Conservation (phyloP, 2,797 vertebrate genomes). For the Calcarius lapponicus region DNA sequence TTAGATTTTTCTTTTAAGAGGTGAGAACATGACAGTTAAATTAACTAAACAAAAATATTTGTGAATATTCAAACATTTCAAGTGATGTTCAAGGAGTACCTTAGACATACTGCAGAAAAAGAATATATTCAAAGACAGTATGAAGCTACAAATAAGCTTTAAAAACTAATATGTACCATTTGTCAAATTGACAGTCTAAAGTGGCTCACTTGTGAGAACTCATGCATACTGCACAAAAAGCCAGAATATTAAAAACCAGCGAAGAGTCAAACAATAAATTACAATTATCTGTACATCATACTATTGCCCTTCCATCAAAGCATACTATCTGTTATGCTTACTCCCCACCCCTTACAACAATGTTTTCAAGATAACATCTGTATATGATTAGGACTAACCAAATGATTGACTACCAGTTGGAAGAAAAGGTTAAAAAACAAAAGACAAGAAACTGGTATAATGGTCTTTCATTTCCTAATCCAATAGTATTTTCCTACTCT, state of each 20-base stretch:
- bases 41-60: conserved; percentile 53
- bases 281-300: neutral
- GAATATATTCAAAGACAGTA: neutral
- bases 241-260: conserved; percentile 20
- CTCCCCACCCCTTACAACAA: neutral
- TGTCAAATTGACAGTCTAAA: conserved; percentile 37
- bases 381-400: neutral
- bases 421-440: neutral
- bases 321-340: neutral
- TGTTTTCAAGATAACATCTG: neutral
- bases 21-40: conserved; percentile 15
- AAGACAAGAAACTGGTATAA: neutral
- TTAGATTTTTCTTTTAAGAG: neutral
- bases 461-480: neutral
- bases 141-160: conserved; percentile 17
- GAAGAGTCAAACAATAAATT: conserved; percentile 19
- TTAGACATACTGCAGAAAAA: neutral
- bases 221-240: neutral
- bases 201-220: neutral
- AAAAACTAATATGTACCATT: conserved; percentile 37
- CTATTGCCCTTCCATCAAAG: neutral
- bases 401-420: neutral
- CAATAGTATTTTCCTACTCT: neutral
- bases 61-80: conserved; percentile 64
- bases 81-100: conserved; percentile 42